These are phyloP conservation scores for Solenodon paradoxus DNA, from an alignment of 2,113 vertebrate genomes.

Conservation along the genomic window DNA sequence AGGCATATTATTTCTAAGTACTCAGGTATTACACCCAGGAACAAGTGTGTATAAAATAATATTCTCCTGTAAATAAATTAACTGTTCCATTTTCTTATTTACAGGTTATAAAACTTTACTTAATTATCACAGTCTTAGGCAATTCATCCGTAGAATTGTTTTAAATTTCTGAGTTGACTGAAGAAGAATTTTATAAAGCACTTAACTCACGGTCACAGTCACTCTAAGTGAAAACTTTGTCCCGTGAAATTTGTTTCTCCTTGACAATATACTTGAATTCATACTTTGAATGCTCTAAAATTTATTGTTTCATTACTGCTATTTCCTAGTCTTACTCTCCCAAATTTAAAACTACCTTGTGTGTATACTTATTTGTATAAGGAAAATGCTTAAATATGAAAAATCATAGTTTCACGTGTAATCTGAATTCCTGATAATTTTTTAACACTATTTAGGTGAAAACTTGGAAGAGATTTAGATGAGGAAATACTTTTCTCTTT, in stretches of 20 bases:
- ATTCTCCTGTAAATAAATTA: not conserved
- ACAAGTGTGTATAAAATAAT: not conserved
- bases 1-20: not conserved
- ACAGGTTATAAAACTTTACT: not conserved
- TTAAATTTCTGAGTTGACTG: not conserved
- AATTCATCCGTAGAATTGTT: not conserved
- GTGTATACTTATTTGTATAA: not conserved
- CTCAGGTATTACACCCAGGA: not conserved
- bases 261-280: not conserved
- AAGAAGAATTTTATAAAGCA: not conserved
- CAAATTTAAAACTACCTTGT: not conserved
- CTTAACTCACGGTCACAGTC: not conserved
- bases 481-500: not conserved
- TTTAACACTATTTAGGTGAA: not conserved
- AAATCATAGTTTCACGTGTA: not conserved
- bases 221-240: not conserved
- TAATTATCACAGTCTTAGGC: not conserved
- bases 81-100: not conserved
- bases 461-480: not conserved
- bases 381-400: not conserved
- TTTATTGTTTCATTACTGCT: not conserved
- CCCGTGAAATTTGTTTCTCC: not conserved
- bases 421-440: not conserved
- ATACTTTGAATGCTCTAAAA: not conserved
- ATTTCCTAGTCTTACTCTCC: not conserved